These are phyloP conservation scores for Bos indicus DNA, from an alignment of 2,113 vertebrate species.

Conservation along the genomic window DNA sequence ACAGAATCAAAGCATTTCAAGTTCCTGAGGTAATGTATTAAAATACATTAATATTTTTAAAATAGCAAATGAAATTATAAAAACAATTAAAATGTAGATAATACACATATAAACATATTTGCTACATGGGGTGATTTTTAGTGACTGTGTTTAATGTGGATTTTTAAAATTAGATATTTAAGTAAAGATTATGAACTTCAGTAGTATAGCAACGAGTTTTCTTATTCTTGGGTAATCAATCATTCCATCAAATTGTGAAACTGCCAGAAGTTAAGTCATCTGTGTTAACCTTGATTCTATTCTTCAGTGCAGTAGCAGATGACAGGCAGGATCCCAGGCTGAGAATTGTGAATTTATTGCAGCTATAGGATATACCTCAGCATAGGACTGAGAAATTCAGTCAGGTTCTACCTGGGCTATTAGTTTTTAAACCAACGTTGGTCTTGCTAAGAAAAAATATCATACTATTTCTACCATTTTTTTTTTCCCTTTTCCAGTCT, in stretches of 20 bases:
- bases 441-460: not conserved
- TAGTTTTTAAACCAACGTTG: not conserved
- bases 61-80: not conserved
- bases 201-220: not conserved
- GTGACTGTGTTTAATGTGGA: not conserved
- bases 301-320: not conserved
- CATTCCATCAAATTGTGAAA: not conserved
- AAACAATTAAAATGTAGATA: not conserved
- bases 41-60: not conserved
- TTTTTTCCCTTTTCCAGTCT: not conserved
- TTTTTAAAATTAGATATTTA: not conserved
- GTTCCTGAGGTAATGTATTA: not conserved
- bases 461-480: not conserved
- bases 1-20: not conserved
- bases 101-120: not conserved
- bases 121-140: not conserved
- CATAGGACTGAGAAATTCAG: not conserved
- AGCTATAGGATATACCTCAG: not conserved
- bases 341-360: not conserved
- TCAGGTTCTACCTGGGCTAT: not conserved
- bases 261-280: not conserved
- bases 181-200: not conserved
- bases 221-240: not conserved
- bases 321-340: not conserved
- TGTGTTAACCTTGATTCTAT: not conserved